Percentiles rank a stretch among this genome's conserved stretches.
These are phyloP conservation scores for Drosophila yakuba DNA, from an alignment of 1,140 invertebrate genomes.

Conservation along the genomic window DNA sequence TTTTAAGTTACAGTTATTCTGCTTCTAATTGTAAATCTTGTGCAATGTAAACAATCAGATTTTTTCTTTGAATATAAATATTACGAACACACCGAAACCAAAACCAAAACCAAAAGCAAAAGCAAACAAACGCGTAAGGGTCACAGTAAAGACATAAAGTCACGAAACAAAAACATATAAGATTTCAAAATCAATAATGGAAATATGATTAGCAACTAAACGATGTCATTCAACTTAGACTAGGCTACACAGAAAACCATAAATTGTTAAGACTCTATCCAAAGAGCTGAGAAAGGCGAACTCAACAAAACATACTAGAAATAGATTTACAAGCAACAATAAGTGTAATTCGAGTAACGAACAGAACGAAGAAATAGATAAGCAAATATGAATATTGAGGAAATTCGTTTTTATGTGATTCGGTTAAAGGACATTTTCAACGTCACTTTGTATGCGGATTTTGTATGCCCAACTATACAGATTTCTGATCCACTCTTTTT, in stretches of 20 bases:
- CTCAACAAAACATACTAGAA: slow-evolving; percentile 42
- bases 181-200: slow-evolving; percentile 44
- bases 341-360: slow-evolving; percentile 15
- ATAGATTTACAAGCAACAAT: slow-evolving; percentile 54
- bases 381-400: not conserved
- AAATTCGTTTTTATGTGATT: slow-evolving; percentile 20
- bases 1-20: slow-evolving; percentile 85
- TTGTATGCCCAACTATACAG: slow-evolving; percentile 53
- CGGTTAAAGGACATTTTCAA: slow-evolving; percentile 23
- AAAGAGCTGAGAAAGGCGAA: slow-evolving; percentile 37
- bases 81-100: slow-evolving; percentile 16
- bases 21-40: slow-evolving; percentile 85
- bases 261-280: slow-evolving; percentile 60
- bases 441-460: slow-evolving; percentile 48
- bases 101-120: slow-evolving; percentile 8
- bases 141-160: slow-evolving; percentile 42
- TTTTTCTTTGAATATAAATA: slow-evolving; percentile 83
- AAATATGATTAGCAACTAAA: slow-evolving; percentile 44
- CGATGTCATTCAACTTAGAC: slow-evolving; percentile 64
- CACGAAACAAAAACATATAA: slow-evolving; percentile 13
- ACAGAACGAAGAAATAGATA: slow-evolving; percentile 13
- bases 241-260: slow-evolving; percentile 57
- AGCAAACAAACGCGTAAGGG: slow-evolving; percentile 28
- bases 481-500: slow-evolving; percentile 31
- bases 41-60: slow-evolving; percentile 84